Percentiles rank a stretch among this genome's conserved stretches.
Evolutionary conservation across 2,113 vertebrate species (phyloP).

Genomic region (Takifugu bimaculatus): DNA sequence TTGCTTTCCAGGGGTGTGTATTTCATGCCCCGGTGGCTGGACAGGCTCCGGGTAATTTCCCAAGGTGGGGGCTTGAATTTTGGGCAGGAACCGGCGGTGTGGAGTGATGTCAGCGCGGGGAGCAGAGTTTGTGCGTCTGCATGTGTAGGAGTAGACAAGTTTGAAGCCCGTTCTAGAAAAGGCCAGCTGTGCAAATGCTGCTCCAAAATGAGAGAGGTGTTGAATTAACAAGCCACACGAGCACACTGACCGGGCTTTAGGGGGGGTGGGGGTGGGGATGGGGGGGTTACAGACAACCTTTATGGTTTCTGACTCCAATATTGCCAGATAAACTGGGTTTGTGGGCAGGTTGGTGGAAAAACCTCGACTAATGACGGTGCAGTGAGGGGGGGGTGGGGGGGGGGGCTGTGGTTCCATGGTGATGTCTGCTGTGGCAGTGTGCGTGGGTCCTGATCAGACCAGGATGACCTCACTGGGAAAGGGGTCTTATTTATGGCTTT

Average conservation of each 20-base stretch:
- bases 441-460: background rate
- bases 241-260: conserved; percentile 56
- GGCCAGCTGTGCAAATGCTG: conserved; percentile 67
- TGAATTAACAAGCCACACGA: conserved; percentile 63
- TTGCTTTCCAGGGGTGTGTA: conserved; percentile 62
- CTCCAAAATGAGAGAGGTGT: conserved; percentile 58
- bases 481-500: conserved; percentile 26
- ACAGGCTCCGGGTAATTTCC: conserved; percentile 69
- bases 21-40: conserved; percentile 65
- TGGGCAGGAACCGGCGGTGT: conserved; percentile 59
- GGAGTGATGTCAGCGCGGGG: conserved; percentile 64
- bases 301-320: conserved; percentile 57
- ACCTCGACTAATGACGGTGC: conserved; percentile 51
- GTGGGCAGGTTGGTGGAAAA: conserved; percentile 43
- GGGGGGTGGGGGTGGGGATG: conserved; percentile 43
- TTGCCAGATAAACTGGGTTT: conserved; percentile 58
- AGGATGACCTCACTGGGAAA: conserved; percentile 13
- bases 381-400: conserved; percentile 14
- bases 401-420: conserved; percentile 51
- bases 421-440: conserved; percentile 26
- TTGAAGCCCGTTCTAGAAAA: conserved; percentile 50
- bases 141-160: conserved; percentile 46
- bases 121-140: conserved; percentile 26
- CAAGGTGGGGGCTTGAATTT: conserved; percentile 58
- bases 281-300: conserved; percentile 59